phyloP scores from a whole-genome alignment of 2,888 invertebrate genomes.

The Ennomos erosarius region DNA sequence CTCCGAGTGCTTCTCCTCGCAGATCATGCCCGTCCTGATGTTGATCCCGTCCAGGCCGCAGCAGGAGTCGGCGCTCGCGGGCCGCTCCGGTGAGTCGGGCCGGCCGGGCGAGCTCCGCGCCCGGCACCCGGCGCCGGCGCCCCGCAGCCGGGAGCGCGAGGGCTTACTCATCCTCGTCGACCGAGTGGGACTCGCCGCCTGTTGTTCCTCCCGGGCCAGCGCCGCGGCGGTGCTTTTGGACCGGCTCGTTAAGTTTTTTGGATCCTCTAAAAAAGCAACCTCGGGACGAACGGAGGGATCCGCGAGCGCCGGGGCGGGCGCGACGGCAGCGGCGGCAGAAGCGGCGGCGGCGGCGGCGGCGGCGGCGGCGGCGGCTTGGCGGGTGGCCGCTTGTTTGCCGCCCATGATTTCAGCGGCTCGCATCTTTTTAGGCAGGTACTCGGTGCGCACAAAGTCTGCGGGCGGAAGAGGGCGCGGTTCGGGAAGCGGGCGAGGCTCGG shows the following conservation, averaged over 20 bases:
- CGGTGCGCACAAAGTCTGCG: conserved; percentile 65
- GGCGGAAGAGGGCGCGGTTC: conserved; percentile 40
- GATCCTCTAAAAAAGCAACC: conserved; percentile 83
- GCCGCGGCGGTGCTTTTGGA: conserved; percentile 85
- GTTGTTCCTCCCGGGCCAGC: conserved; percentile 84
- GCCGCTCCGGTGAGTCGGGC: conserved; percentile 63
- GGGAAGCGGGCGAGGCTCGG: conserved; percentile 55
- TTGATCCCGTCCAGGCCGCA: conserved; percentile 80
- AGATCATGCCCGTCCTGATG: conserved; percentile 75
- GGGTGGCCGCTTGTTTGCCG: conserved; percentile 70
- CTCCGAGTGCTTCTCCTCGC: conserved; percentile 80
- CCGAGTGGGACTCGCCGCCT: conserved; percentile 82
- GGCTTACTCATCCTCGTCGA: conserved; percentile 80
- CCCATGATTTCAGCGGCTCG: conserved; percentile 80
- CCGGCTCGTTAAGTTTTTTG: conserved; percentile 85
- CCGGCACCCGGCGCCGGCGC: conserved; percentile 53
- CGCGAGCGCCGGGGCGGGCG: conserved; percentile 43
- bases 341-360: conserved; percentile 48
- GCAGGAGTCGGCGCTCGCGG: conserved; percentile 76
- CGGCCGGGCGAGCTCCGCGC: conserved; percentile 63
- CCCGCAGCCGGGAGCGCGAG: conserved; percentile 56
- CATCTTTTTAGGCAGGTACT: conserved; percentile 83
- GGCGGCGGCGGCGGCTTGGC: conserved; percentile 51
- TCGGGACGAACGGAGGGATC: conserved; percentile 62
- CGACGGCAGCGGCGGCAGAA: conserved; percentile 43